Evolutionary conservation across 2,113 vertebrate genomes (phyloP), one percentile per base, ranked within the genome.

Genomic region (Halichoeres trimaculatus): DNA sequence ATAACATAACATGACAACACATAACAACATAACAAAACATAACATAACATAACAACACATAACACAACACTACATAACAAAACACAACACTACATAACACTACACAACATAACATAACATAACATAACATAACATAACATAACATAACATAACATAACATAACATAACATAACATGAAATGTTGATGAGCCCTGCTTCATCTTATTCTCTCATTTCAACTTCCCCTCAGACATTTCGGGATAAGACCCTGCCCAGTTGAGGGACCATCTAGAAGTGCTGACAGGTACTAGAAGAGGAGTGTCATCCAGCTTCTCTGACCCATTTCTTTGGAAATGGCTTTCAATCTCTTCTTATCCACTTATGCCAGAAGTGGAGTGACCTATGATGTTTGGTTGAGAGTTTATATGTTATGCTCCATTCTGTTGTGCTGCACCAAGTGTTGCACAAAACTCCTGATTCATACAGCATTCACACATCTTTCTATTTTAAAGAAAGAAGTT

Each of bases 171-270:
- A n/a, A n/a, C n/a, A n/a, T n/a, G n/a, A n/a, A n/a, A n/a, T n/a
- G n/a, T n/a, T n/a, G n/a, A 64, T 53, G 58, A 84, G 83, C 76
- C 41, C 65, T 48, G 65, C 78, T 83, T 74, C 76, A 78, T 86
- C 84, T 68, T 78, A 57, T 53, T 58, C 87, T 85, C 84, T 88
- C 74, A 53, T 90, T 89, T 85, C 66, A 82, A 84, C 74, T 87
- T 85, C 85, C 81, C 88, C 78, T 72, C 41, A 92, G 88, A 89
- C 85, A 77, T 80, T 84, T 64, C 78, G 84, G 85, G 85, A 78
- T 63, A 68, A 87, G 74, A 77, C 83, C 64, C 68, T 74, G 83
- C 85, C 66, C 59, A 80, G 88, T 90, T 78, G 81, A 78, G 62
- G 72, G 30, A 30, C 30, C 30, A 30, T 4, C 6, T 6, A 72